phyloP scores from a whole-genome alignment of 2,113 vertebrate species.

The Notarius quadriscutis region DNA sequence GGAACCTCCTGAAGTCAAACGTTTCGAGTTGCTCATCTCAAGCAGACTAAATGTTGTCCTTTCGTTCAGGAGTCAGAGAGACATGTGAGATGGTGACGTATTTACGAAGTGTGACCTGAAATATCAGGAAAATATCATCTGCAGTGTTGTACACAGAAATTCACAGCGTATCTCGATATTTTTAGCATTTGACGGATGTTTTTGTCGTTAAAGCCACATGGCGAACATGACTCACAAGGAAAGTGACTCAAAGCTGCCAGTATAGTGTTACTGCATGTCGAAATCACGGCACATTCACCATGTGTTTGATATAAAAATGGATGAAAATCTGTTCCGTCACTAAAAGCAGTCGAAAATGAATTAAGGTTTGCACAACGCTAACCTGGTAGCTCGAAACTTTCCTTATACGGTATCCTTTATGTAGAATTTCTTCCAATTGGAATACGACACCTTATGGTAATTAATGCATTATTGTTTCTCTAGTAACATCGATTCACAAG shows the following conservation, averaged over 20 bases:
- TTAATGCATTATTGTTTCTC: background rate
- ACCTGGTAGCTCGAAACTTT: background rate
- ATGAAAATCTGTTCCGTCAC: background rate
- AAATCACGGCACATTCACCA: background rate
- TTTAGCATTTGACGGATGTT: too few species aligned
- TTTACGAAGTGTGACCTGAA: background rate
- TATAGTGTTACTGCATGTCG: background rate
- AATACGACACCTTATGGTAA: background rate
- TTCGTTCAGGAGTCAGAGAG: background rate
- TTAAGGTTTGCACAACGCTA: background rate
- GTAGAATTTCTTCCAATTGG: background rate
- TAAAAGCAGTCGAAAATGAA: background rate
- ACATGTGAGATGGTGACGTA: background rate
- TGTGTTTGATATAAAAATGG: background rate
- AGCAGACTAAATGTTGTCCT: slow-evolving; percentile 17
- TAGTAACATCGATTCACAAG: background rate
- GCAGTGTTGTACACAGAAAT: background rate
- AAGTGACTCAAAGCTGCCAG: background rate
- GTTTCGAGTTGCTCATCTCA: slow-evolving; percentile 35
- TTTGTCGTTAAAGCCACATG: background rate
- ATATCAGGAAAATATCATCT: background rate
- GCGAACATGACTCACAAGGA: background rate
- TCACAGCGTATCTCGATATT: too few species aligned
- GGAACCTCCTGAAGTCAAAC: slow-evolving; percentile 30
- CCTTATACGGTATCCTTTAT: background rate